A percentile compares a stretch with the other conserved stretches of the same genome.
These are phyloP conservation scores for Podargus strigoides DNA, from an alignment of 2,797 vertebrate species.

Conservation along the genomic window DNA sequence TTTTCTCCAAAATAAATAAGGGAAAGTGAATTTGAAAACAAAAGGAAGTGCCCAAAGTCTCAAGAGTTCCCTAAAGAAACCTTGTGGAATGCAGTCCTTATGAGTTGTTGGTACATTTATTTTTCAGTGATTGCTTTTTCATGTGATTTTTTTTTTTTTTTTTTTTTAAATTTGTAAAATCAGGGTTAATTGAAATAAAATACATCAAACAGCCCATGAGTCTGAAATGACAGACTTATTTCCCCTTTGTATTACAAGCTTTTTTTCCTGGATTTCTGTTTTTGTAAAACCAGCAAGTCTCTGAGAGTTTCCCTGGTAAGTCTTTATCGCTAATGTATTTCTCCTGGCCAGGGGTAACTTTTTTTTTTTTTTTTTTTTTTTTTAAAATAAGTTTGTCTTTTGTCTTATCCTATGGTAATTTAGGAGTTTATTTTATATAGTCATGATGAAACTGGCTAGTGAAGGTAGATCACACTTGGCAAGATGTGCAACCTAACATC, in stretches of 20 bases:
- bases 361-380: too few relatives aligned
- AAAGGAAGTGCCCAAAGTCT: neutral
- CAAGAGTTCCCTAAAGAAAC: neutral
- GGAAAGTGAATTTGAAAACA: neutral
- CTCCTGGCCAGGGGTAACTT: neutral
- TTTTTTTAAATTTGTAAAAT: neutral
- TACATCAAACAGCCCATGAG: neutral
- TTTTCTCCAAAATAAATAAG: neutral
- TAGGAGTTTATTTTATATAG: neutral
- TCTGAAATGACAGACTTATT: neutral
- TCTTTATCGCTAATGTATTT: neutral
- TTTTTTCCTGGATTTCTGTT: neutral
- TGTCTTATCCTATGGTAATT: neutral
- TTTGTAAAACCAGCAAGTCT: neutral
- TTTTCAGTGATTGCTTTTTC: neutral
- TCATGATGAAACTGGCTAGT: neutral
- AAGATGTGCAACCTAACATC: neutral
- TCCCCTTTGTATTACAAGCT: neutral
- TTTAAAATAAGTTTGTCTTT: neutral
- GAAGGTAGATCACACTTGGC: neutral
- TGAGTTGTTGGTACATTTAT: neutral
- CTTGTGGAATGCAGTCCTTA: neutral
- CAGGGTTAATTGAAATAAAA: neutral
- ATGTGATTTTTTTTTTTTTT: neutral
- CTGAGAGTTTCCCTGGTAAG: neutral